A percentile compares a stretch with the other conserved stretches of the same genome.
These are phyloP conservation scores for Urechis unicinctus DNA, from an alignment of 2,888 invertebrate genomes.

Conservation along the genomic window DNA sequence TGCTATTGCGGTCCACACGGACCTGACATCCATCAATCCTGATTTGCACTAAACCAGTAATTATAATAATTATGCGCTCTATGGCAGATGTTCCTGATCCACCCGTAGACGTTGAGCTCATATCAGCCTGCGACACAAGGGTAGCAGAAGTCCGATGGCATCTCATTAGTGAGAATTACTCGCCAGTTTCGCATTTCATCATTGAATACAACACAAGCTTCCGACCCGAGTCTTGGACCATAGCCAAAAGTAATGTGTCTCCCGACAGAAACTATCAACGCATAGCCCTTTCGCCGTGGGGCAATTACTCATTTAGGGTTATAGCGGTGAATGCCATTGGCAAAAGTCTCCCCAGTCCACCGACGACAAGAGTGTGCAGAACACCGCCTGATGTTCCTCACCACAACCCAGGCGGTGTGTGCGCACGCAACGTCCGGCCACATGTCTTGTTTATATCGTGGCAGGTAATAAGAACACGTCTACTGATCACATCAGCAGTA, in stretches of 20 bases:
- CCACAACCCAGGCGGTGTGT: slow-evolving; percentile 17
- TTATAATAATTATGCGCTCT: too few relatives aligned
- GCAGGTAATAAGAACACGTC: too few relatives aligned
- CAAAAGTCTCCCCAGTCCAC: slow-evolving; percentile 6
- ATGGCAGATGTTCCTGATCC: slow-evolving; percentile 24
- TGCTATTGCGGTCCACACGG: too few relatives aligned
- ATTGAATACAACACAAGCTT: slow-evolving; percentile 25
- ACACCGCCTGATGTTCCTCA: slow-evolving; percentile 17
- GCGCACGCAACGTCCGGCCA: slow-evolving; percentile 20
- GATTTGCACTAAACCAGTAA: too few relatives aligned
- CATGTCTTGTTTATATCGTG: slow-evolving; percentile 18
- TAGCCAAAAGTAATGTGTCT: slow-evolving; percentile 16
- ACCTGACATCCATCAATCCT: too few relatives aligned
- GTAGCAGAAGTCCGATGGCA: slow-evolving; percentile 22
- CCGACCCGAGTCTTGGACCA: slow-evolving; percentile 19
- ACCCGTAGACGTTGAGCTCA: slow-evolving; percentile 20
- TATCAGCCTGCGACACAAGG: slow-evolving; percentile 14
- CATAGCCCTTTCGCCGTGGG: slow-evolving; percentile 25
- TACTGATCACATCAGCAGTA: too few relatives aligned
- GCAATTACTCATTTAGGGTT: slow-evolving; percentile 22
- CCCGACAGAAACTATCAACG: slow-evolving; percentile 19
- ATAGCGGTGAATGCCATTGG: slow-evolving; percentile 15
- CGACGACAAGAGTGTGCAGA: slow-evolving; percentile 5
- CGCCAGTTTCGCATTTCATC: slow-evolving; percentile 22
- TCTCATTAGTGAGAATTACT: slow-evolving; percentile 19